Base-by-base conservation (phyloP, 1,140 invertebrate genomes). In the Macrobrachium rosenbergii region DNA sequence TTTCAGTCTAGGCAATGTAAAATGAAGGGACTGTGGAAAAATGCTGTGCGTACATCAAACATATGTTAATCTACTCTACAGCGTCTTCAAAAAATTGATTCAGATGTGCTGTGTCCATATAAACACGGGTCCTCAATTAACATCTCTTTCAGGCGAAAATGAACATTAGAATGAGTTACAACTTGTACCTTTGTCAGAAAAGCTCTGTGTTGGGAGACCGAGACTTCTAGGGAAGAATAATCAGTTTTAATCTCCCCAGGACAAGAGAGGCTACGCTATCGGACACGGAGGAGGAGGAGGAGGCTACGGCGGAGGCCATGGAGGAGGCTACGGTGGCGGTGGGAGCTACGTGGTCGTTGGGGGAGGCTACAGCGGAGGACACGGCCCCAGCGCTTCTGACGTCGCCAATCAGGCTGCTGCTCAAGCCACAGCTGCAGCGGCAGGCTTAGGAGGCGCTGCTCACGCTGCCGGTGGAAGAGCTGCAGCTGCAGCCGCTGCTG, bases 291-390 rank as follows among this genome's bases (percentile, higher is more conserved):
- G n/a, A 7, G 82, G 82, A 45, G 63, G 64, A 8, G 21, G 73
- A 16, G 82, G 72, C 12, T 23, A 63, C 59, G 72, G 72, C 23
- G 43, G 73, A n/a, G 82, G 67, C 16, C 43, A 59, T 10, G 60
- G 63, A 11, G 69, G 73, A 23, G 19, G 43, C 45, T 69, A 59
- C 3, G 69, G 81, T 10, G 82, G 82, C 52, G 82, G 82, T 59
- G 75, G 76, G 28, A 58, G 75, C 69, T 60, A 76, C 43, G 52
- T 83, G 17, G 82, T 69, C 12, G 82, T 59, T n/a, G 82, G 82
- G 7, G 52, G 52, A 10, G 60, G 82, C 37, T n/a, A 37, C 72
- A 72, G 82, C 8, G 72, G 72, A 21, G 64, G 79, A 16, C 79
- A 67, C 28, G 79, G 79, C 11, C 79, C 79, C 23, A 81, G 79